A percentile compares a stretch with the other conserved stretches of the same genome.
These are phyloP conservation scores for Oxyteleia sp. DNA, from an alignment of 2,888 invertebrate genomes.

Conservation along the genomic window DNA sequence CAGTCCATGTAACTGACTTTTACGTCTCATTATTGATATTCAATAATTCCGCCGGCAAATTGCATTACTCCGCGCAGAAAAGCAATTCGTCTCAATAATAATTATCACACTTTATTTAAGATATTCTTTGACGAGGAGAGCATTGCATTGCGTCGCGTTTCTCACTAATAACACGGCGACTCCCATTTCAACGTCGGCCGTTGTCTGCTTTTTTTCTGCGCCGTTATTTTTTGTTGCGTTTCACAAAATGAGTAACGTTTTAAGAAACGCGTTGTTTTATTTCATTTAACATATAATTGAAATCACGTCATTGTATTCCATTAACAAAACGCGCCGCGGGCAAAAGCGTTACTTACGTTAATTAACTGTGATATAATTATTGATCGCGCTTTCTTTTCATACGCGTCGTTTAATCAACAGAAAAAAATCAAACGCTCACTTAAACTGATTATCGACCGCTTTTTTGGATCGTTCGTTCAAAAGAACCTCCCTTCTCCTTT, in stretches of 20 bases:
- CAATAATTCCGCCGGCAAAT: slow-evolving; percentile 44
- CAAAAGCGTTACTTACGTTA: slow-evolving; percentile 13
- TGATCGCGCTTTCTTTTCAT: too few relatives aligned
- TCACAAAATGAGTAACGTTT: slow-evolving; percentile 33
- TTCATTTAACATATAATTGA: slow-evolving; percentile 21
- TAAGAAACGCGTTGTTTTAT: slow-evolving; percentile 14
- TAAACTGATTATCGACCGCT: not conserved
- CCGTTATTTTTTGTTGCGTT: too few relatives aligned
- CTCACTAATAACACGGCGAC: too few relatives aligned
- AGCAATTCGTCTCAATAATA: slow-evolving; percentile 57
- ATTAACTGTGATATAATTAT: too few relatives aligned
- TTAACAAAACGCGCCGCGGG: not conserved
- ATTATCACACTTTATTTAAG: too few relatives aligned
- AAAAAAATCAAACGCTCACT: not conserved
- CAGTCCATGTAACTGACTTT: slow-evolving; percentile 52
- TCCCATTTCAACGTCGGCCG: too few relatives aligned
- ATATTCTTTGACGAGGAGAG: too few relatives aligned
- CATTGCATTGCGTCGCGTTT: too few relatives aligned
- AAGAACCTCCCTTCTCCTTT: slow-evolving; percentile 1
- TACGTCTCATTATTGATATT: slow-evolving; percentile 56
- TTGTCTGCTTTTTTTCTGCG: too few relatives aligned
- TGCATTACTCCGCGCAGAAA: slow-evolving; percentile 44
- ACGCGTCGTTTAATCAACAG: not conserved
- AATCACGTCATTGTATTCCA: slow-evolving; percentile 22
- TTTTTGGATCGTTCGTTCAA: not conserved